These are phyloP conservation scores for Sapajus apella DNA, from an alignment of 2,113 vertebrate species.

Conservation along the genomic window DNA sequence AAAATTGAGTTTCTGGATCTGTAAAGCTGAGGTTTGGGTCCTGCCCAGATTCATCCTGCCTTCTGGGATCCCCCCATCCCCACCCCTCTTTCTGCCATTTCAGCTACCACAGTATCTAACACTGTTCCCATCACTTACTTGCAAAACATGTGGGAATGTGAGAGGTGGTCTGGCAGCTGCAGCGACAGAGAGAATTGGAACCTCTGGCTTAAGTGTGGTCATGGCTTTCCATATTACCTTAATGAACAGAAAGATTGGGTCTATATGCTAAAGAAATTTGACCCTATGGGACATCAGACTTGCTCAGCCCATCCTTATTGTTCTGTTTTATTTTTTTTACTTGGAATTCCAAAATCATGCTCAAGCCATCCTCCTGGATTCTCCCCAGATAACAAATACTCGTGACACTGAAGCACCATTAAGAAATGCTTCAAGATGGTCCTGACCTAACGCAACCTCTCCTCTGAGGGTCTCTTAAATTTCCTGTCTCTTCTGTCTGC, in stretches of 20 bases:
- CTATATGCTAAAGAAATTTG: constrained; percentile 89
- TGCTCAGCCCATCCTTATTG: constrained; percentile 86
- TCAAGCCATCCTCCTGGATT: constrained; percentile 89
- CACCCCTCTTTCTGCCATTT: background rate
- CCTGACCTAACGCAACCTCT: constrained; percentile 66
- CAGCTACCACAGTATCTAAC: background rate
- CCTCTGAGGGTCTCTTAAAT: constrained; percentile 73
- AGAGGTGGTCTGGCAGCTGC: rapidly evolving
- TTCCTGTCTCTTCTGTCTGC: background rate
- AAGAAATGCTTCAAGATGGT: constrained; percentile 84
- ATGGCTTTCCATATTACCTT: constrained; percentile 90
- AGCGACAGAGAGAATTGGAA: rapidly evolving
- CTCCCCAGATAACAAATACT: constrained; percentile 91
- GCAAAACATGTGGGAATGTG: background rate
- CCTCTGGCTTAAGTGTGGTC: rapidly evolving
- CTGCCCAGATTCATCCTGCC: background rate
- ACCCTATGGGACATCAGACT: constrained; percentile 82
- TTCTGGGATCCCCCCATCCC: background rate
- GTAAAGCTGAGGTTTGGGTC: background rate
- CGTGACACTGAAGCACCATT: constrained; percentile 86
- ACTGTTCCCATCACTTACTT: background rate
- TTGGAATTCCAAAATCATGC: too few relatives aligned
- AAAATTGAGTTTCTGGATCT: background rate
- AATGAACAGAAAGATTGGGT: constrained; percentile 86
- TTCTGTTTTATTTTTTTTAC: too few relatives aligned